Percentiles rank a stretch among this genome's conserved stretches.
phyloP scores from a whole-genome alignment of 2,888 invertebrate species.

The Aphodius sticticus region DNA sequence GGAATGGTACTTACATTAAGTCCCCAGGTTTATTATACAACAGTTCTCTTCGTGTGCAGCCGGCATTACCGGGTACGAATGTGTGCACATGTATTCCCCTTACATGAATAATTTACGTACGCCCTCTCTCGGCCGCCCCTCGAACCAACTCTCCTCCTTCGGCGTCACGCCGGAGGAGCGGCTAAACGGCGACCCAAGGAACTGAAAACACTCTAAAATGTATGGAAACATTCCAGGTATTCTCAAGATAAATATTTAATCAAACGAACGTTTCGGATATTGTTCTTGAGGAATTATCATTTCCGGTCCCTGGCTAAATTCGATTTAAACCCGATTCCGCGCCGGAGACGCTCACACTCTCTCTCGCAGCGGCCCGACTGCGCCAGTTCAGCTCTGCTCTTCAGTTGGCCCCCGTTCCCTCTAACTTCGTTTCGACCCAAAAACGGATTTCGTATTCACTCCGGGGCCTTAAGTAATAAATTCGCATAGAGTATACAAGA shows the following conservation, averaged over 20 bases:
- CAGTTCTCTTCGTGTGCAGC: conserved; percentile 31
- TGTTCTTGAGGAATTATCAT: conserved; percentile 33
- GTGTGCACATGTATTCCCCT: conserved; percentile 39
- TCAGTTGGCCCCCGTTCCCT: neutral
- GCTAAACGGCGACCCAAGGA: conserved; percentile 23
- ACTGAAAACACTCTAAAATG: conserved; percentile 37
- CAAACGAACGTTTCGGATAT: conserved; percentile 33
- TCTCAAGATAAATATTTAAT: conserved; percentile 36
- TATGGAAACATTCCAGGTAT: conserved; percentile 36
- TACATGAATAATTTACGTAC: conserved; percentile 39
- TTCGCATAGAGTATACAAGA: neutral
- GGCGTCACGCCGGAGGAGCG: conserved; percentile 6
- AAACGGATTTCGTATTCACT: conserved; percentile 4
- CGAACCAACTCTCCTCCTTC: neutral
- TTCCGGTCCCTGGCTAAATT: conserved; percentile 24
- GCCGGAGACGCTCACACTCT: neutral
- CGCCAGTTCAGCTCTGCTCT: neutral
- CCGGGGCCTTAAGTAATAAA: neutral
- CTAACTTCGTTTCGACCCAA: neutral
- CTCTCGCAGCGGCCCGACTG: neutral
- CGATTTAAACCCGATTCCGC: conserved; percentile 16
- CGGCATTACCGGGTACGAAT: conserved; percentile 32
- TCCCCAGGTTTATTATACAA: conserved; percentile 37
- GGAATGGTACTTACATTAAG: conserved; percentile 38
- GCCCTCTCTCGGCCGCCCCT: conserved; percentile 27